Conservation (phyloP, 2,888 invertebrate genomes). For the Diarsia dahlii region DNA sequence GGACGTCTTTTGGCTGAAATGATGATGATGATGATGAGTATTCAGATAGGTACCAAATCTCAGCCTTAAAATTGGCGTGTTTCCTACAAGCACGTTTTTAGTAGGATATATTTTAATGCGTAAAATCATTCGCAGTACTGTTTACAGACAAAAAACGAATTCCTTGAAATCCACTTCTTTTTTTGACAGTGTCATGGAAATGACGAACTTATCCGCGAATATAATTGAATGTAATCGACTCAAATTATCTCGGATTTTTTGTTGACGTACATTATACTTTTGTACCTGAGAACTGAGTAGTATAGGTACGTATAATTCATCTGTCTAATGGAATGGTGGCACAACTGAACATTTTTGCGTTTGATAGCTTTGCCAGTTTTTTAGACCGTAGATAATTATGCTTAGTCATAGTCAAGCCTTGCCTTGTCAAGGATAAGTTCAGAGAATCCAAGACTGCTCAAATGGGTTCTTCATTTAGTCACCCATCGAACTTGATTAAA, state of each 20-base stretch:
- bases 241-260: constrained; percentile 54
- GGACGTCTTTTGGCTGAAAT: too few relatives aligned
- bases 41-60: too few relatives aligned
- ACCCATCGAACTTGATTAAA: background rate
- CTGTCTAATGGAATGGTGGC: constrained; percentile 30
- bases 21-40: too few relatives aligned
- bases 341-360: constrained; percentile 20
- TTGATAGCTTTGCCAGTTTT: constrained; percentile 8
- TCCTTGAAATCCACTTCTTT: constrained; percentile 35
- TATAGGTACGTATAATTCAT: constrained; percentile 37
- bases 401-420: constrained; percentile 23
- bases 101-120: background rate
- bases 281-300: constrained; percentile 33
- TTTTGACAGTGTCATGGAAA: constrained; percentile 33
- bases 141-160: constrained; percentile 33
- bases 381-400: constrained; percentile 6
- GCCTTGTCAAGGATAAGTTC: background rate
- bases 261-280: constrained; percentile 40
- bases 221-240: constrained; percentile 53
- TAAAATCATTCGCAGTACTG: constrained; percentile 14
- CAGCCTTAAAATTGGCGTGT: background rate
- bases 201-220: constrained; percentile 42
- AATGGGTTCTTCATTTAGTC: background rate
- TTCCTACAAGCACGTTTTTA: background rate
- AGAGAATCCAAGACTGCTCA: constrained; percentile 4